These are phyloP conservation scores for Drosophila meridionalis DNA, from an alignment of 2,888 invertebrate species.

Conservation along the genomic window DNA sequence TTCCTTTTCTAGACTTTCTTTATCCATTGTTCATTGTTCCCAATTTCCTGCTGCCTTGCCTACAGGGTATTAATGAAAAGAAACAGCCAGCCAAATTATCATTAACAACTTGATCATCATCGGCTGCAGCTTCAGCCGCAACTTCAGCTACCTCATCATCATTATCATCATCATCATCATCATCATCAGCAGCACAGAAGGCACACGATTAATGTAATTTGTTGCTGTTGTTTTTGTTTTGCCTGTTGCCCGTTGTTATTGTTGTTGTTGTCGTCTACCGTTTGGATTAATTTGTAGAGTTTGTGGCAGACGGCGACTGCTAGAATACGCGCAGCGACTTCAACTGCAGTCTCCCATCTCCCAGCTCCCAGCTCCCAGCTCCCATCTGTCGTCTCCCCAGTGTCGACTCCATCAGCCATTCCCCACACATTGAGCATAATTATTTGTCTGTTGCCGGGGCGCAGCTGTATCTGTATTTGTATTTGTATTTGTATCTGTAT, in stretches of 20 bases:
- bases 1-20: not conserved
- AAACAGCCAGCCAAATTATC: conserved; percentile 46
- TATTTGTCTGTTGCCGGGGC: conserved; percentile 40
- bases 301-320: conserved; percentile 48
- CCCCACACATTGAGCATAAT: conserved; percentile 37
- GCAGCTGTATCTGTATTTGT: conserved; percentile 29
- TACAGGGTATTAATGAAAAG: conserved; percentile 24
- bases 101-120: conserved; percentile 38
- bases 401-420: conserved; percentile 13
- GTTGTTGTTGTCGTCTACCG: conserved; percentile 66
- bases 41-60: not conserved
- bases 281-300: conserved; percentile 79
- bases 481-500: conserved; percentile 12
- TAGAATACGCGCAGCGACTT: conserved; percentile 6
- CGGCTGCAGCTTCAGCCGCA: not conserved
- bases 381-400: conserved; percentile 22
- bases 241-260: conserved; percentile 35
- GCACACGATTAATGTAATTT: conserved; percentile 73
- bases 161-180: conserved; percentile 21
- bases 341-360: conserved; percentile 6
- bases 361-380: not conserved
- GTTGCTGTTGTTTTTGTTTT: conserved; percentile 48
- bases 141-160: conserved; percentile 5
- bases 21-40: not conserved
- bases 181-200: conserved; percentile 17